Conservation (phyloP, 2,888 invertebrate species). For the Tachina grossa region DNA sequence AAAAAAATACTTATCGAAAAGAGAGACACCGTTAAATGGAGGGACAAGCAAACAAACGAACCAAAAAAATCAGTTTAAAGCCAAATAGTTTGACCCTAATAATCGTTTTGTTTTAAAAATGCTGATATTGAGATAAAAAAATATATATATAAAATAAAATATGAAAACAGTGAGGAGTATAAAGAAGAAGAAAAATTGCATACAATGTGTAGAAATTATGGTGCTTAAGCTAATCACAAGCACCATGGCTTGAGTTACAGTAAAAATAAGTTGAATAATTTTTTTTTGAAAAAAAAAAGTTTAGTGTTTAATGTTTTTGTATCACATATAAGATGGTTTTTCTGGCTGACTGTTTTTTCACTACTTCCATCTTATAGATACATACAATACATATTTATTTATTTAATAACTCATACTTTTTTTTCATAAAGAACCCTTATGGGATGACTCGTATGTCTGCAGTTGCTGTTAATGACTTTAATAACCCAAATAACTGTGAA, state of each 20-base stretch:
- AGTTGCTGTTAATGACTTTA: constrained; percentile 52
- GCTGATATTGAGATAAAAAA: constrained; percentile 54
- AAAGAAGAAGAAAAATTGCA: constrained; percentile 25
- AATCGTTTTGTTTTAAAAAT: constrained; percentile 63
- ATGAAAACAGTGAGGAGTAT: constrained; percentile 15
- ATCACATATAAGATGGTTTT: no score
- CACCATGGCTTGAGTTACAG: constrained; percentile 29
- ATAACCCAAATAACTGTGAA: constrained; percentile 51
- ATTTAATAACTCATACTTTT: constrained; percentile 45
- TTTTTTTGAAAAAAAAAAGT: neutral
- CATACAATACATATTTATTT: neutral
- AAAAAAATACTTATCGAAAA: neutral
- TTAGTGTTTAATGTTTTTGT: constrained; percentile 3
- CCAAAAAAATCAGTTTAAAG: constrained; percentile 59
- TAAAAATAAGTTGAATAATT: constrained; percentile 32
- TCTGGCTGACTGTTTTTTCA: constrained; percentile 12
- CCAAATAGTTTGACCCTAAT: constrained; percentile 70
- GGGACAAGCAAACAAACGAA: constrained; percentile 38
- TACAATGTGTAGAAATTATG: constrained; percentile 35
- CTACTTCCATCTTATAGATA: neutral
- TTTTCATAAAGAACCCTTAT: neutral
- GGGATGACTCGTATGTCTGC: constrained; percentile 4
- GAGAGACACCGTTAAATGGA: constrained; percentile 1
- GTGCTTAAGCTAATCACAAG: constrained; percentile 39
- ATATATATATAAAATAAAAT: neutral